Base-by-base conservation (phyloP, 92 coral and sea anemone genomes). In the Micromussa lordhowensis region DNA sequence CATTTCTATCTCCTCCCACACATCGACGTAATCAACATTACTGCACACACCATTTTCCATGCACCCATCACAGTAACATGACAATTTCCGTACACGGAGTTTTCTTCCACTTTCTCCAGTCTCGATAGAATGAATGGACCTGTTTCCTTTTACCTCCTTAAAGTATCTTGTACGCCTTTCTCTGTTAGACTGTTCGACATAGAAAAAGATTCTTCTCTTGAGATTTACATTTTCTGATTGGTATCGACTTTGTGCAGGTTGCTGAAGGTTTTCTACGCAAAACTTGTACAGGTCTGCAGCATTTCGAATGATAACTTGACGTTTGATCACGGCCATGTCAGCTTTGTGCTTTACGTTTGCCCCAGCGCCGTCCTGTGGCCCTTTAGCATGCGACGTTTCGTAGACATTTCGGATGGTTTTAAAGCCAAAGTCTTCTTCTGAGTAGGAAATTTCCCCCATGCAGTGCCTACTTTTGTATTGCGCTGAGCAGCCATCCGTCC, bases 321-420 rank as follows among this genome's bases (percentile, higher is more conserved):
- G 4, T 64, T 22, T 4, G 30, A 64, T 64, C 5, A 64, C 71
- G 4, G 71, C 71, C 71, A 64, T 64, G 16, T 64, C 71, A 14
- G 71, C 71, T 49, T 85, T 85, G 68, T 88, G 90, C 61, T 89
- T 92, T 15, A 92, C 35, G 58, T 92, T 92, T 3, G 95, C 95
- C n/a, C 95, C 95, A 18, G 92, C 95, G 21, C 92, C 95, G 82
- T 89, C 95, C 77, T 89, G 92, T 2, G 92, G 95, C 13, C 95
- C 95, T 66, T 89, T 82, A 19, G 92, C 81, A 92, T n/a, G n/a
- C 2, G 92, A 92, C 0, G 92, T 92, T 71, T 92, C 90, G 66
- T 83, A 87, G 69, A 34, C 88, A 63, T 91, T 88, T 5, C 88
- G 68, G 13, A 86, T 81, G 5, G 89, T 79, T 4, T 24, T 5